These are phyloP conservation scores for Cebus imitator DNA, from an alignment of 2,113 vertebrate species.

Conservation along the genomic window DNA sequence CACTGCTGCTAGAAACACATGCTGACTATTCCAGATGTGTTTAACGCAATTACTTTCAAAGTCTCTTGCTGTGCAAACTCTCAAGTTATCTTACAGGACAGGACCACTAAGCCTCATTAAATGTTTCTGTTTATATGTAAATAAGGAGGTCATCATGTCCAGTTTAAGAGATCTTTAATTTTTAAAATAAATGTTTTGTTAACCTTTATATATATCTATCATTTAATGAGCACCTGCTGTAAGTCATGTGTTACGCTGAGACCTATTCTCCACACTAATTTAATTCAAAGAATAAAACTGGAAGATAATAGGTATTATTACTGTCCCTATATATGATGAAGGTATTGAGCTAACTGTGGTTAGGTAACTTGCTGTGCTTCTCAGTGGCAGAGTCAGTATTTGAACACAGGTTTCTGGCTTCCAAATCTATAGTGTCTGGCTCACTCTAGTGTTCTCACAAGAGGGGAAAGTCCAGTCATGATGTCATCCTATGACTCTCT, in stretches of 20 bases:
- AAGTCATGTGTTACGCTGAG: not conserved
- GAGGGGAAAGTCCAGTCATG: not conserved
- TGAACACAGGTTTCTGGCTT: not conserved
- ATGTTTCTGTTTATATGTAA: not conserved
- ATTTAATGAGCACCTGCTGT: not conserved
- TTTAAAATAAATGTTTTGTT: slow-evolving; percentile 2
- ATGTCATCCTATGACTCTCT: not conserved
- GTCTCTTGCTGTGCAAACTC: slow-evolving; percentile 9
- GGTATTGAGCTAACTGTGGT: not conserved
- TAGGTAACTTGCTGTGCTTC: not conserved
- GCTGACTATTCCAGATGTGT: not conserved
- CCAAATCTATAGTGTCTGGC: not conserved
- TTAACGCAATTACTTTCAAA: not conserved
- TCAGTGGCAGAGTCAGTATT: not conserved
- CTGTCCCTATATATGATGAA: not conserved
- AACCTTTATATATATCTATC: not conserved
- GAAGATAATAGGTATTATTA: not conserved
- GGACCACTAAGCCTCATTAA: slow-evolving; percentile 32
- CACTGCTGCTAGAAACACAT: not conserved
- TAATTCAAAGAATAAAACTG: not conserved
- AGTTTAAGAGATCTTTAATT: not conserved
- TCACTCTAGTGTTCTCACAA: not conserved
- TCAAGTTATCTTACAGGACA: not conserved
- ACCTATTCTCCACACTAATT: not conserved
- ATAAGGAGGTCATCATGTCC: not conserved